Evolutionary conservation across 2,888 invertebrate species (phyloP).

Genomic region (Nomada flava): DNA sequence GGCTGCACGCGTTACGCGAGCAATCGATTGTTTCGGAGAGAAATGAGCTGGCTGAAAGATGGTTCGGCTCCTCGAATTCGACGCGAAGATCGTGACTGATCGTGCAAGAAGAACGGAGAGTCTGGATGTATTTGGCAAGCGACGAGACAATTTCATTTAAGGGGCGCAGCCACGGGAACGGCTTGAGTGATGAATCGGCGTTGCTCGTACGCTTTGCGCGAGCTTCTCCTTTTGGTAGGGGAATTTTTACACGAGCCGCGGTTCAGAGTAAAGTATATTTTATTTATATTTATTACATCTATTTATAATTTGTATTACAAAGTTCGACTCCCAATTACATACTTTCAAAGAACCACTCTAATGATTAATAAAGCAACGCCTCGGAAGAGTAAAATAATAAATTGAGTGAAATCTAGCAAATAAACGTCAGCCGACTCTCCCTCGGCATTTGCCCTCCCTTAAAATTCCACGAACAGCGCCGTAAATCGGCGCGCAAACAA

Average conservation of each 20-base stretch:
- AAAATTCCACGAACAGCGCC: not conserved
- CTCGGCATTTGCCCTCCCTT: not conserved
- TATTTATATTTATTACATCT: no score
- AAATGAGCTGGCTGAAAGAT: not conserved
- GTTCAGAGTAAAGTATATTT: no score
- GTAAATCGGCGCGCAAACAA: not conserved
- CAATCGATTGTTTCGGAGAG: not conserved
- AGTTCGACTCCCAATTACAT: no score
- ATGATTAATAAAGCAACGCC: no score
- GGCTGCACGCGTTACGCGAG: constrained; percentile 6
- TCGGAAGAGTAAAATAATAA: no score
- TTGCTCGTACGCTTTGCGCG: not conserved
- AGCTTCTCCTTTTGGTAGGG: not conserved
- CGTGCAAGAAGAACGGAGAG: not conserved
- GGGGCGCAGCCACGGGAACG: not conserved
- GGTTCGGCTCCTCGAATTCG: not conserved
- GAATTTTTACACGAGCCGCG: not conserved
- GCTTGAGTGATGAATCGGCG: not conserved
- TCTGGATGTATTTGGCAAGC: constrained; percentile 1
- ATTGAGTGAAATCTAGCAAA: no score
- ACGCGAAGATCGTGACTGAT: not conserved
- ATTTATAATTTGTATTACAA: no score
- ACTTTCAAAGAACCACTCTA: no score
- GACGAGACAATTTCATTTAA: constrained; percentile 6
- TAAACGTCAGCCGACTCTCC: not conserved